Evolutionary conservation across 2,797 vertebrate species (phyloP), one percentile per base, ranked within the genome.

Genomic region (Perodicticus potto): DNA sequence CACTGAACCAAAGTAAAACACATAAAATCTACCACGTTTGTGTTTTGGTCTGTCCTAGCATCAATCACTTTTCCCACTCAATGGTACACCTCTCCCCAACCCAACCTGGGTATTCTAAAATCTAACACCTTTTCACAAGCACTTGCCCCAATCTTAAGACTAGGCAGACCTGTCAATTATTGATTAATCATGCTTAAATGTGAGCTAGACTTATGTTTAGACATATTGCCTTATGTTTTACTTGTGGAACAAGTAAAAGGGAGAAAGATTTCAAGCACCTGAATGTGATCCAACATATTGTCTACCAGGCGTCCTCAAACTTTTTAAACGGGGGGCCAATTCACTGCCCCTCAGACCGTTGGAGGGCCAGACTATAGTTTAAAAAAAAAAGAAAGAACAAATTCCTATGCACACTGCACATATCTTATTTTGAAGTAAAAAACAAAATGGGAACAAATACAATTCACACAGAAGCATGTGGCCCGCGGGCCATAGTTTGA

Each of bases 171-270:
- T 91, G 63, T 84, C 61, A 76, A 80, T 57, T 76, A 94, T 0
- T 72, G 55, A 86, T 72, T 76, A 70, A 86, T 91, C 89, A 93
- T 3, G 43, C 80, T 87, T 81, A 77, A 86, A 83, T 57, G 43
- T 55, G 59, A 96, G 86, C 8, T 55, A 91, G 37, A 61, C 72
- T 86, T 94, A 55, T 53, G 23, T 34, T 95, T 93, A 94, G 92
- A 92, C 55, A 88, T 29, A 22, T 27, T 89, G 7, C 61, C 67
- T 94, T 76, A n/a, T n/a, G n/a, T n/a, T n/a, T n/a, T n/a, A 29
- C 84, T 17, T 84, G 55, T 32, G 8, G 27, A 40, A 73, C 16
- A 86, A 74, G 37, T 70, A 67, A 25, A 86, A 95, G 32, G 34
- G 6, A 83, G 25, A 67, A 2, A 4, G 10, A 63, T 53, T 86